Conservation (phyloP, 1,140 invertebrate species). For the Dinothrombium tinctorium region DNA sequence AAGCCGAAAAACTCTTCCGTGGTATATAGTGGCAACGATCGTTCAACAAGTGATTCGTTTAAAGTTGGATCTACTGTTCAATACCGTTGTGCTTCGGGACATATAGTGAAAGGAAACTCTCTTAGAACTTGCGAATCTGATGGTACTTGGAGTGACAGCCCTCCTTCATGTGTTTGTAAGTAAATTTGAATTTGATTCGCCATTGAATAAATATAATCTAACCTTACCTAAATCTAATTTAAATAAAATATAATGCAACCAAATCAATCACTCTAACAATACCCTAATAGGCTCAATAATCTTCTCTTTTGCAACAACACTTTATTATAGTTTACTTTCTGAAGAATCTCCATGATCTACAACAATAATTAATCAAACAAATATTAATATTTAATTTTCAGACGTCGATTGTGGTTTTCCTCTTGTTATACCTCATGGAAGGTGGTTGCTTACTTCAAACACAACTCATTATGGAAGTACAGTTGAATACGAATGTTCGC, state of each 20-base stretch:
- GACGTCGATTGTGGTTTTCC: constrained; percentile 18
- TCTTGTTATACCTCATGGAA: constrained; percentile 13
- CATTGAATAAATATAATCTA: too few species aligned
- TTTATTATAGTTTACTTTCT: too few species aligned
- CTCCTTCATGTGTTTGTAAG: constrained; percentile 32
- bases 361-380: too few species aligned
- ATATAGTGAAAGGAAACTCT: constrained; percentile 36
- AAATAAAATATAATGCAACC: too few species aligned
- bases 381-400: too few species aligned
- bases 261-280: too few species aligned
- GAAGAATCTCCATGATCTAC: too few species aligned
- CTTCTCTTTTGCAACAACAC: too few species aligned
- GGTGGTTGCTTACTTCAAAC: constrained; percentile 15
- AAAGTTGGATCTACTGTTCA: constrained; percentile 64
- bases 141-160: constrained; percentile 31
- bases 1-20: constrained; percentile 55
- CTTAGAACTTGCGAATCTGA: constrained; percentile 16
- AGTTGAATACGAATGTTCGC: constrained; percentile 54
- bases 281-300: too few species aligned
- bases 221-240: too few species aligned
- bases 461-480: constrained; percentile 56
- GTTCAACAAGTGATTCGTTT: constrained; percentile 34
- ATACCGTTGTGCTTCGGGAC: constrained; percentile 66
- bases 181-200: too few species aligned
- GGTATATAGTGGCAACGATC: constrained; percentile 62